phyloP scores from a whole-genome alignment of 2,888 invertebrate genomes.

The Ennomos quercinarius region DNA sequence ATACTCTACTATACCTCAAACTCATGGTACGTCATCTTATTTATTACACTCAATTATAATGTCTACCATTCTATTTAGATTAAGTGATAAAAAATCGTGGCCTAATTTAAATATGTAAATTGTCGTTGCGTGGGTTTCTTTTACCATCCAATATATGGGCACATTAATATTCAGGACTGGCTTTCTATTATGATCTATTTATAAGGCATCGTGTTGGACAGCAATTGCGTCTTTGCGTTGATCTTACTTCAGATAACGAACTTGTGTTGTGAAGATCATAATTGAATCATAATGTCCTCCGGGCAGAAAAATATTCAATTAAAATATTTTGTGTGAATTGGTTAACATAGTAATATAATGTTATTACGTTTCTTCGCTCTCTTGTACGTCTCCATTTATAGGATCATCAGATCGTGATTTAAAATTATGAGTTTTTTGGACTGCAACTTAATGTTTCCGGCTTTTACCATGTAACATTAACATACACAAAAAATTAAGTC shows the following conservation, averaged over 20 bases:
- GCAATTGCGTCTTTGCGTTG: constrained; percentile 50
- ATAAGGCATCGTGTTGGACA: constrained; percentile 53
- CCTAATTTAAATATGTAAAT: constrained; percentile 39
- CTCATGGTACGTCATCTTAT: neutral
- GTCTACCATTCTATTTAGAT: constrained; percentile 8
- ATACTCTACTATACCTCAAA: too few relatives aligned
- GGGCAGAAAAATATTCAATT: constrained; percentile 13
- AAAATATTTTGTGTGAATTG: too few relatives aligned
- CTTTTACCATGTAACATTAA: too few relatives aligned
- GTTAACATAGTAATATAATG: too few relatives aligned
- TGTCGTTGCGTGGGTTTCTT: constrained; percentile 22
- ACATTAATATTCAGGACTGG: constrained; percentile 30
- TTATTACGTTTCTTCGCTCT: too few relatives aligned
- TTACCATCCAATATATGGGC: constrained; percentile 24
- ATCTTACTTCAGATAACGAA: constrained; percentile 52
- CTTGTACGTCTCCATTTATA: too few relatives aligned
- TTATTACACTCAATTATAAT: constrained; percentile 6
- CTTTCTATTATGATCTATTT: constrained; percentile 60
- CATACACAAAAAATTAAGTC: too few relatives aligned
- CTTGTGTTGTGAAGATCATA: constrained; percentile 41
- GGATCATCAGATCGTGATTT: too few relatives aligned
- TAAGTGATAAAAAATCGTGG: constrained; percentile 14
- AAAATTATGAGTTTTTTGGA: too few relatives aligned
- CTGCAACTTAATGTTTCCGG: too few relatives aligned
- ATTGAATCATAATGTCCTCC: constrained; percentile 40